Percentiles rank a stretch among this genome's conserved stretches.
These are phyloP conservation scores for Myotis daubentonii DNA, from an alignment of 2,797 vertebrate genomes.

Conservation along the genomic window DNA sequence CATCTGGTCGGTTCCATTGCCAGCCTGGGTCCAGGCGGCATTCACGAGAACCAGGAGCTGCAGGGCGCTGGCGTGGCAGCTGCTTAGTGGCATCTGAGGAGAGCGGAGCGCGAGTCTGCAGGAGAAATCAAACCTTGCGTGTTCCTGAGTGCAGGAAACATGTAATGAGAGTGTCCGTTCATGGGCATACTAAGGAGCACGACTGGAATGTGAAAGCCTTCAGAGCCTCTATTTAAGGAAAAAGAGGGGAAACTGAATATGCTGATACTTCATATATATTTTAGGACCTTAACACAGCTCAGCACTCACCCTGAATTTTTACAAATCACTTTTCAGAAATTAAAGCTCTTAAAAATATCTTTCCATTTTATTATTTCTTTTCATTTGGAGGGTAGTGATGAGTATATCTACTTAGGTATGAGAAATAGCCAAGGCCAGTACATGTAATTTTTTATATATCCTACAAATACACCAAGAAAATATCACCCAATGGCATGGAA, in stretches of 20 bases:
- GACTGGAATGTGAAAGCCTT: neutral
- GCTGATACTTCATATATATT: neutral
- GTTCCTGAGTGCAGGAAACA: neutral
- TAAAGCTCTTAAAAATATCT: neutral
- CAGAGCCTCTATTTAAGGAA: neutral
- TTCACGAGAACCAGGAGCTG: slow-evolving; percentile 44
- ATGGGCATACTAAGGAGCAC: neutral
- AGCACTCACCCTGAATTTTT: neutral
- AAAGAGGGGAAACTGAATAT: neutral
- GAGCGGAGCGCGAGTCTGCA: neutral
- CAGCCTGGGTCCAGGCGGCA: neutral
- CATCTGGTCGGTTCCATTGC: slow-evolving; percentile 53
- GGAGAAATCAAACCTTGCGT: neutral
- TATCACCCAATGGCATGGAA: neutral
- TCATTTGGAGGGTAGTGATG: neutral
- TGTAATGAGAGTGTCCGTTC: neutral
- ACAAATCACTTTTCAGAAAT: neutral
- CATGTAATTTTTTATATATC: neutral
- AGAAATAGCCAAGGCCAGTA: neutral
- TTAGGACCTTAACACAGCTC: slow-evolving; percentile 16
- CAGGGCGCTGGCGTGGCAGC: neutral
- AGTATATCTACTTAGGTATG: neutral
- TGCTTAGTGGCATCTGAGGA: neutral
- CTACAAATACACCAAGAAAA: neutral
- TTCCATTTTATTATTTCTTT: slow-evolving; percentile 30